These are phyloP conservation scores for Eristalis tenax DNA, from an alignment of 2,888 invertebrate species.

Conservation along the genomic window DNA sequence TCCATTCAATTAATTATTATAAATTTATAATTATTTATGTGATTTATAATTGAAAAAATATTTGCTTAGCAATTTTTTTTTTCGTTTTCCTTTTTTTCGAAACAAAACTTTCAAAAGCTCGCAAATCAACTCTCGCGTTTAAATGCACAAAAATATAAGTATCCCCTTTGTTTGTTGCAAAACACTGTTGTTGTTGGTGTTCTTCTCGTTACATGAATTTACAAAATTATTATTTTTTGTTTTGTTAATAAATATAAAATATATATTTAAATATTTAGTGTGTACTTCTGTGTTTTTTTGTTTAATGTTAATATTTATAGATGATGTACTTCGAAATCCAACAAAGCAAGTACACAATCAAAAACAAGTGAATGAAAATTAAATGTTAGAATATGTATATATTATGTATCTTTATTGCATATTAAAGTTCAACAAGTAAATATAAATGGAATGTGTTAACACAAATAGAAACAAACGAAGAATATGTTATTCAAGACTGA, in stretches of 20 bases:
- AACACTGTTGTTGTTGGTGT: background rate
- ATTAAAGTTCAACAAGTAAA: conserved; percentile 14
- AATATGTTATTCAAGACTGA: conserved; percentile 38
- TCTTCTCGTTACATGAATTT: background rate
- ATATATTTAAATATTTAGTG: conserved; percentile 32
- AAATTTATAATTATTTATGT: conserved; percentile 4
- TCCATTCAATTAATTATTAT: background rate
- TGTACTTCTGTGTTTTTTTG: conserved; percentile 9
- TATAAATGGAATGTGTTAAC: conserved; percentile 58
- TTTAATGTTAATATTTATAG: background rate
- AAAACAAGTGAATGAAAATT: conserved; percentile 16
- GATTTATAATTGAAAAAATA: conserved; percentile 34
- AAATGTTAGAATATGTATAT: conserved; percentile 4
- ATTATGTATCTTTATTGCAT: background rate
- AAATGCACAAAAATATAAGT: conserved; percentile 50
- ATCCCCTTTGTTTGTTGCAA: background rate
- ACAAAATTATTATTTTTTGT: conserved; percentile 10
- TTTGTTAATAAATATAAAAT: conserved; percentile 33
- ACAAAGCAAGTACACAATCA: conserved; percentile 43
- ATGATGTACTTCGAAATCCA: conserved; percentile 43
- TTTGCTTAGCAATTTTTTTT: conserved; percentile 45
- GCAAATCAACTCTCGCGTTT: conserved; percentile 8
- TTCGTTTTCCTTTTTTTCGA: background rate
- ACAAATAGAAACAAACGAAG: conserved; percentile 15
- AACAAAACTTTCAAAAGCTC: conserved; percentile 33